Evolutionary conservation across 2,113 vertebrate species (phyloP).

Genomic region (Struthio camelus): DNA sequence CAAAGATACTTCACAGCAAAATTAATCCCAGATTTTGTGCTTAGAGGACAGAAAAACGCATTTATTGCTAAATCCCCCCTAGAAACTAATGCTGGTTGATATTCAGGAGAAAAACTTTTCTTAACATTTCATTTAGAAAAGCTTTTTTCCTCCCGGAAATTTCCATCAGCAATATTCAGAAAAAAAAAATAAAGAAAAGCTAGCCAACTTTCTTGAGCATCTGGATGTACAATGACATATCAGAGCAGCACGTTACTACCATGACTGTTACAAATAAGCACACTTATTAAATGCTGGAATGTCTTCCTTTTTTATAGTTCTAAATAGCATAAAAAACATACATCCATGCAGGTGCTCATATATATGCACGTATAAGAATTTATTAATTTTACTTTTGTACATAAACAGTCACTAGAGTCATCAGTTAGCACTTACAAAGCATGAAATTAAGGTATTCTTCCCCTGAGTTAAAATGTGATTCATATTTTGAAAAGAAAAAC

Average conservation of each 20-base stretch:
- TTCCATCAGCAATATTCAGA: slow-evolving; percentile 15
- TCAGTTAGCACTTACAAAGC: background rate
- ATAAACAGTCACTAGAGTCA: background rate
- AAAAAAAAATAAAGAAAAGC: background rate
- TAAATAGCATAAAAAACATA: background rate
- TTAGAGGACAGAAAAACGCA: background rate
- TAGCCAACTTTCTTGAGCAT: background rate
- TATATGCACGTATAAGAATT: background rate
- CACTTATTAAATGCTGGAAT: background rate
- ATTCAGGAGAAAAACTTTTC: background rate
- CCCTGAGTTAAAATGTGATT: background rate
- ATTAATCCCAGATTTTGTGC: slow-evolving; percentile 10
- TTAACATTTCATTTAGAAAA: background rate
- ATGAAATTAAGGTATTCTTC: background rate
- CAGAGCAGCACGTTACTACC: background rate
- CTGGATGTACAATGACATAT: background rate
- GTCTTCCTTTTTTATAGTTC: background rate
- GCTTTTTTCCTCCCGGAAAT: background rate
- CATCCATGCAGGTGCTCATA: background rate
- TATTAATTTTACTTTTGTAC: background rate
- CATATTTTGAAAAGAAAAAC: background rate
- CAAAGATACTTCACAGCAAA: slow-evolving; percentile 22
- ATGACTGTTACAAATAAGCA: background rate
- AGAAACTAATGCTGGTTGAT: background rate
- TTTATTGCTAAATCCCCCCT: slow-evolving; percentile 3